Evolutionary conservation across 2,888 invertebrate genomes (phyloP), one percentile per base, ranked within the genome.

Genomic region (Lasioglossum calceatum): DNA sequence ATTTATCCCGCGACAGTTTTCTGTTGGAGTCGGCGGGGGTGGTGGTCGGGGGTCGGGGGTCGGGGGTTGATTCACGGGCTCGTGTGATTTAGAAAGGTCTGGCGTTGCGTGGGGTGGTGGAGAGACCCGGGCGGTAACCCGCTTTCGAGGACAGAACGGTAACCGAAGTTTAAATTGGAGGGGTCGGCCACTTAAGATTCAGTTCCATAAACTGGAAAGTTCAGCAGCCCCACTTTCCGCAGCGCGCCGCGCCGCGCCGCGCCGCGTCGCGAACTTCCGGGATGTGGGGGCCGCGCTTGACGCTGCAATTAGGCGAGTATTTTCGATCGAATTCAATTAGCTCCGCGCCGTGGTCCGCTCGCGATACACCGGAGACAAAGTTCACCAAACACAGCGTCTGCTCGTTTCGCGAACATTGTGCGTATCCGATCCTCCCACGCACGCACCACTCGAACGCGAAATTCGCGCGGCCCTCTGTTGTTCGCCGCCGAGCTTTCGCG

Each of bases 291-390:
- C 4, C 77, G 75, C 77, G 79, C 81, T 87, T 85, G 88, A 82
- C 87, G 85, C 84, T 87, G 90, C 91, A 91, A 91, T 91, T 91
- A 91, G 90, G 81, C 90, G 82, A 84, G 90, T 87, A 91, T 90
- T 91, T 89, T 90, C 88, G 87, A 91, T 91, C 85, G 90, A 89
- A 91, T 91, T 91, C 89, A 91, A 91, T 91, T 91, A 91, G 85
- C 81, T 54, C 42, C 64, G 67, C 73, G 32, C 70, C 61, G 67
- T 74, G 85, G 72, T 67, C 27, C 70, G 67, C 77, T 70, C 80
- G 82, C 67, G 84, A 79, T 84, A 50, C 50, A 84, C 88, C 77
- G 67, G 54, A 64, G 82, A 76, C 77, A 50, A 83, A 87, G 71
- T 90, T 79, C 67, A 67, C 23, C n/a, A 1, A 27, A 27, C 61